Base-by-base conservation (phyloP, 2,888 invertebrate genomes). In the Lysandra coridon region DNA sequence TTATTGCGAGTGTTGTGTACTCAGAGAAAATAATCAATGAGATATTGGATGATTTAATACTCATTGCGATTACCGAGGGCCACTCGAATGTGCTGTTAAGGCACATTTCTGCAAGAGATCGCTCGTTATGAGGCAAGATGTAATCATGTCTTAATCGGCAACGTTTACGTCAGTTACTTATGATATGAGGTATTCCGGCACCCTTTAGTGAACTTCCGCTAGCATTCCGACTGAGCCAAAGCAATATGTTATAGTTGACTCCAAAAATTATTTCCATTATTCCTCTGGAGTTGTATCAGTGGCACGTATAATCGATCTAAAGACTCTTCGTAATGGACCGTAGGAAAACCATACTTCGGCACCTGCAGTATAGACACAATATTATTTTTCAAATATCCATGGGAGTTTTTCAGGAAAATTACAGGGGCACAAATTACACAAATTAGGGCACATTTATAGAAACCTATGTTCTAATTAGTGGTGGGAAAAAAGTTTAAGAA, bases 1-100 rank as follows among this genome's bases (percentile, higher is more conserved):
- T 88, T 87, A 86, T 86, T 84, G 83, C 85, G 84, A 84, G 79
- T 80, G 80, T 30, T 80, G 81, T 64, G 73, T 80, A 75, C 82
- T 81, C 82, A 80, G 78, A 80, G 80, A 73, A 80, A 81, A 82
- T 80, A 83, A 82, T 82, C 82, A 81, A 80, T 79, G 81, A 80
- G 82, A 83, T 82, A 80, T 76, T 76, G 76, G 53, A 76, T 76
- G 76, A 75, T 75, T 75, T 75, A 75, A 75, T 75, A 75, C 14
- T 44, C 44, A 75, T 23, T 49, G 49, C 75, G 30, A 76, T 76
- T 76, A 57, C 30, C 30, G 76, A 49, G 76, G 44, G 74, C 74
- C 49, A 76, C 76, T 76, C 57, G 76, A 76, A 30, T 69, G 33
- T 69, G 33, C 76, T 57, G 33, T 76, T 53, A 30, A 30, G 76